Evolutionary conservation across 1,140 invertebrate species (phyloP), one percentile per base, ranked within the genome.

Genomic region (Dufourea novaeangliae): DNA sequence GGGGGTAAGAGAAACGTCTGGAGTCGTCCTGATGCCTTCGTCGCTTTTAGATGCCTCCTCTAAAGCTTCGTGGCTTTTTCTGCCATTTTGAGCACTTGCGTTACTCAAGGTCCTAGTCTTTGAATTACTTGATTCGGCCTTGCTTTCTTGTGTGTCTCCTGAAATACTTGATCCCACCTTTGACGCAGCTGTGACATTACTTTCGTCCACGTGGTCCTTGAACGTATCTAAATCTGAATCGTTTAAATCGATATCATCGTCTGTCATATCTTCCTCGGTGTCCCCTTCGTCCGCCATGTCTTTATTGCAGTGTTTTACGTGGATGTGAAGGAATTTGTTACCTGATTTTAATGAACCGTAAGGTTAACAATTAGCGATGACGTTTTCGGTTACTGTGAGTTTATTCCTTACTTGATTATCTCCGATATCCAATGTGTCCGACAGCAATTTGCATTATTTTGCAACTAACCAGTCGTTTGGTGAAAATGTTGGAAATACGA

Each of bases 181-280:
- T n/a, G n/a, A n/a, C n/a, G n/a, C n/a, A n/a, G n/a, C n/a, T n/a
- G n/a, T n/a, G n/a, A n/a, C n/a, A n/a, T n/a, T n/a, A n/a, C n/a
- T n/a, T n/a, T n/a, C n/a, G n/a, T n/a, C n/a, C n/a, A n/a, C n/a
- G n/a, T n/a, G n/a, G n/a, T n/a, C n/a, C n/a, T n/a, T n/a, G n/a
- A n/a, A n/a, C n/a, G n/a, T n/a, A n/a, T 8, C 8, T 1, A 2
- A 34, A 1, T 3, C n/a, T 2, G 8, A 0, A 0, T 1, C 5
- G 6, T 34, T 34, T 1, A 20, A 2, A 1, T 34, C 59, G 2
- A n/a, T n/a, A n/a, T 39, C 32, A 1, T 7, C 4, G 32, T 8
- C n/a, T 37, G 12, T 1, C 0, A 22, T 14, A 12, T 57, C 54
- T 14, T 57, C 54, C 27, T 17, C 10, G n/a, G n/a, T n/a, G 25